Percentiles rank a stretch among this genome's conserved stretches.
Conservation (phyloP, 2,888 invertebrate species). For the Pandemis cinnamomeana region DNA sequence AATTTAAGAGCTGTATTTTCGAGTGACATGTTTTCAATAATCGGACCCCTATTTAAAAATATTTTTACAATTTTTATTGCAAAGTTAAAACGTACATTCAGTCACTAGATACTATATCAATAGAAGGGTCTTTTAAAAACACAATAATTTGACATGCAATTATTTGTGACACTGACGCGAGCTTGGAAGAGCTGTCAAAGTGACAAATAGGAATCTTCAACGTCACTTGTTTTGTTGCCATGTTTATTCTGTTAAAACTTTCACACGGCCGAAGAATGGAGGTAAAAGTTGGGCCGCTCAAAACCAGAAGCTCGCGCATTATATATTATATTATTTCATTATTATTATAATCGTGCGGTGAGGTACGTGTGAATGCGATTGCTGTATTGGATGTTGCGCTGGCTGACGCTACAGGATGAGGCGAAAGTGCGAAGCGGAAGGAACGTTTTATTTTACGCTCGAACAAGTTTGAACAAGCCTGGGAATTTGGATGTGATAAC, state of each 20-base stretch:
- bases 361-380: constrained; percentile 36
- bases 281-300: constrained; percentile 49
- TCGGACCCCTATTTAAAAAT: no score
- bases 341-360: constrained; percentile 37
- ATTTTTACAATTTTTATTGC: no score
- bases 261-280: constrained; percentile 47
- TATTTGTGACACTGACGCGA: neutral
- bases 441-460: neutral
- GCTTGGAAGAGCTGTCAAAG: neutral
- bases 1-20: no score
- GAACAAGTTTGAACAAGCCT: neutral
- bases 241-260: constrained; percentile 45
- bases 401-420: constrained; percentile 20
- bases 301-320: constrained; percentile 43
- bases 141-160: no score
- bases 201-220: neutral
- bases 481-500: neutral
- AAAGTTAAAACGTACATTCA: no score
- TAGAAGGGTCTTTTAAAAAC: no score
- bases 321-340: constrained; percentile 42
- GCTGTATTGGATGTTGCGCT: constrained; percentile 22
- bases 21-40: no score
- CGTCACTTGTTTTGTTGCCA: neutral
- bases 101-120: no score
- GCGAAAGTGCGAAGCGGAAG: neutral